phyloP scores from a whole-genome alignment of 1,140 invertebrate species.

The Drosophila bifasciata region DNA sequence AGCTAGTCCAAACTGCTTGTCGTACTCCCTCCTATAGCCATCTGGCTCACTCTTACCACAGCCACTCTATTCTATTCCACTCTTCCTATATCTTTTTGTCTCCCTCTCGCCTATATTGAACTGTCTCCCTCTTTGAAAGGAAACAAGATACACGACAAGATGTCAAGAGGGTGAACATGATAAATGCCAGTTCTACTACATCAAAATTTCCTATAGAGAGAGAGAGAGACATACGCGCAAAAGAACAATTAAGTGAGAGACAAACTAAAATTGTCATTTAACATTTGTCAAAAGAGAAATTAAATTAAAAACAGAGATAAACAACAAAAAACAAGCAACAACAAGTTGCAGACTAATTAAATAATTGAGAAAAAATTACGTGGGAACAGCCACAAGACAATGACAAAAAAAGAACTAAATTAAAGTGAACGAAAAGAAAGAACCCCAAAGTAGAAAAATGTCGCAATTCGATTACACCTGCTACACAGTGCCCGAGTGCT shows the following conservation, averaged over 20 bases:
- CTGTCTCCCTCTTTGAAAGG: background rate
- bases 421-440: conserved; percentile 1
- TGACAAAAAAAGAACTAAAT: conserved; percentile 46
- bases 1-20: background rate
- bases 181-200: conserved; percentile 53
- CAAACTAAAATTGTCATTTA: conserved; percentile 61
- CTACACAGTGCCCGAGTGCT: conserved; percentile 78
- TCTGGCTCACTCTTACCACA: no score
- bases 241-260: conserved; percentile 50
- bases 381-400: conserved; percentile 43
- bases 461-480: conserved; percentile 77
- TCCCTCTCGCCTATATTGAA: background rate
- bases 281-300: conserved; percentile 52
- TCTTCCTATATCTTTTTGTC: background rate
- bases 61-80: no score
- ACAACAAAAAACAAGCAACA: conserved; percentile 17
- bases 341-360: conserved; percentile 58
- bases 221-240: conserved; percentile 9
- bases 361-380: conserved; percentile 45
- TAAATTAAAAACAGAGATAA: conserved; percentile 7
- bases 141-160: conserved; percentile 23
- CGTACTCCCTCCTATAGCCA: background rate
- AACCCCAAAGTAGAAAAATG: conserved; percentile 44
- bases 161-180: conserved; percentile 54
- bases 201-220: conserved; percentile 13